Conservation (phyloP, 2,888 invertebrate species). For the Tineola bisselliella region DNA sequence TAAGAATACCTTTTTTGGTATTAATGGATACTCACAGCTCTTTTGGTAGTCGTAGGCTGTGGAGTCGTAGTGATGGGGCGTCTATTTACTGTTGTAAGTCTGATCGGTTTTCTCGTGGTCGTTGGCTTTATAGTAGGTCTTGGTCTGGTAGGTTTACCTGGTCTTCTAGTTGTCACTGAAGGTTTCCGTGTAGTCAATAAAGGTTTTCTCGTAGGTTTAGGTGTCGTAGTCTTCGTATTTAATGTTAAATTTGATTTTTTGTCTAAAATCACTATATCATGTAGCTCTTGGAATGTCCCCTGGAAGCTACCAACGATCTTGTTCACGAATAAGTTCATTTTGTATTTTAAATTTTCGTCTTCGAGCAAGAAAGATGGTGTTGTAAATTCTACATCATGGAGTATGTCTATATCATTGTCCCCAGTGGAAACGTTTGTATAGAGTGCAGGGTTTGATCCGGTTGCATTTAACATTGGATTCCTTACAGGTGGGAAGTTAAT, state of each 20-base stretch:
- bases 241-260: slow-evolving; percentile 51
- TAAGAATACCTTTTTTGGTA: not conserved
- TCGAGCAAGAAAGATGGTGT: slow-evolving; percentile 79
- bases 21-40: slow-evolving; percentile 34
- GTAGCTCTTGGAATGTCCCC: slow-evolving; percentile 82
- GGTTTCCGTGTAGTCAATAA: slow-evolving; percentile 51
- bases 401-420: slow-evolving; percentile 58
- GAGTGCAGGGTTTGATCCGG: slow-evolving; percentile 59
- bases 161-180: slow-evolving; percentile 50
- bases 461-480: slow-evolving; percentile 82
- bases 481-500: slow-evolving; percentile 87
- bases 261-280: slow-evolving; percentile 74
- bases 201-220: slow-evolving; percentile 41
- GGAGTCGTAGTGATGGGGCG: slow-evolving; percentile 23
- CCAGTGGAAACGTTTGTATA: slow-evolving; percentile 62
- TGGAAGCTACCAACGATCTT: slow-evolving; percentile 86
- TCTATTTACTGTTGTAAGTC: slow-evolving; percentile 34
- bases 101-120: slow-evolving; percentile 50
- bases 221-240: slow-evolving; percentile 31
- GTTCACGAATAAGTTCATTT: slow-evolving; percentile 83
- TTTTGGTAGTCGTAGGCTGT: slow-evolving; percentile 33
- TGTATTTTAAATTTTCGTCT: slow-evolving; percentile 79
- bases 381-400: slow-evolving; percentile 73
- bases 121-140: slow-evolving; percentile 34
- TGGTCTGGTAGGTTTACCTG: slow-evolving; percentile 29